phyloP scores from a whole-genome alignment of 2,113 vertebrate species.

The Craseonycteris thonglongyai region DNA sequence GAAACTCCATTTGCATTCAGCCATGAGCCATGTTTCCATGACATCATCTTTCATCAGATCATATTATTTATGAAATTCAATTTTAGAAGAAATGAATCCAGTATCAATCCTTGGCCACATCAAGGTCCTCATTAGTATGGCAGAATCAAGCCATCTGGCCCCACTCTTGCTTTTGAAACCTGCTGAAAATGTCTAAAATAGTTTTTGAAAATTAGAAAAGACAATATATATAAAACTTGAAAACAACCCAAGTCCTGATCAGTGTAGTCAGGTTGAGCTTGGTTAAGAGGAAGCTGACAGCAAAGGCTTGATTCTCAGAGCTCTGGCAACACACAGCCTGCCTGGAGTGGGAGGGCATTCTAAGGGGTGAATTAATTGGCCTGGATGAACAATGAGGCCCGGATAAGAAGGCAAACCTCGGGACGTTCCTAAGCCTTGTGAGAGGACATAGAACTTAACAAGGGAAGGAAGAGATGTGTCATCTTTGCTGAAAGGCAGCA shows the following conservation, averaged over 20 bases:
- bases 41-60: slow-evolving; percentile 38
- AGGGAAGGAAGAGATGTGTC: background rate
- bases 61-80: slow-evolving; percentile 33
- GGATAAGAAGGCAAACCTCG: background rate
- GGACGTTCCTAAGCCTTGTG: background rate
- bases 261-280: background rate
- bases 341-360: background rate
- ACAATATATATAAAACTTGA: slow-evolving; percentile 28
- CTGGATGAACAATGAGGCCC: background rate
- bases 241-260: background rate
- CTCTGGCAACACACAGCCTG: background rate
- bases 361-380: background rate
- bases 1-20: slow-evolving; percentile 17
- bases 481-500: background rate
- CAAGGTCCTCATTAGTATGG: background rate
- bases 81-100: slow-evolving; percentile 36
- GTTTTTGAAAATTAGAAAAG: slow-evolving; percentile 19
- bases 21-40: slow-evolving; percentile 24
- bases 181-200: background rate
- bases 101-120: background rate
- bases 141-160: background rate
- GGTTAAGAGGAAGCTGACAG: background rate
- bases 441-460: background rate
- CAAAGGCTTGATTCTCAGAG: background rate
- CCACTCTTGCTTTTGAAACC: background rate